A percentile compares a stretch with the other conserved stretches of the same genome.
Evolutionary conservation across 1,140 invertebrate genomes (phyloP).

Genomic region (Asbolus verrucosus): DNA sequence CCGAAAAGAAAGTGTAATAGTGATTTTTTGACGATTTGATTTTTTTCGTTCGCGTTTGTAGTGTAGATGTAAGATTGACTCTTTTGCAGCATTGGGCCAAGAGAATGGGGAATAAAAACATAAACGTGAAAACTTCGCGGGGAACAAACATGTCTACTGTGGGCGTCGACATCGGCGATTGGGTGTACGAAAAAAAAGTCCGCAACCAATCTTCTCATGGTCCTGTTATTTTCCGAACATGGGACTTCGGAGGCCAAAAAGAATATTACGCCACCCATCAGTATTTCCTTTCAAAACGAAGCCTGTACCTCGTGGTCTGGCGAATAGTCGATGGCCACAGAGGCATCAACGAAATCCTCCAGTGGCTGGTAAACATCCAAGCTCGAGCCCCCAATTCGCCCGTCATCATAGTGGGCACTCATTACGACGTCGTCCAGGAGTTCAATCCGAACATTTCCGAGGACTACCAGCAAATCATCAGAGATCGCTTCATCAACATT

Average conservation of each 20-base stretch:
- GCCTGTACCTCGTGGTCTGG: conserved; percentile 97
- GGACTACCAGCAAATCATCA: conserved; percentile 88
- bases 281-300: conserved; percentile 96
- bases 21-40: no score
- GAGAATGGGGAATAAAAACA: conserved; percentile 90
- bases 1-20: no score
- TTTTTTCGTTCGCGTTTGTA: no score
- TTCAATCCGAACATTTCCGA: conserved; percentile 81
- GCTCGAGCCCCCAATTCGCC: conserved; percentile 94
- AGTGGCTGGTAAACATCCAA: conserved; percentile 97
- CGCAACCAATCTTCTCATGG: conserved; percentile 77
- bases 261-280: conserved; percentile 99
- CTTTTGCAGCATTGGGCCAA: conserved; percentile 88
- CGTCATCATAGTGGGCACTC: conserved; percentile 94
- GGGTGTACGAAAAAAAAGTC: conserved; percentile 89
- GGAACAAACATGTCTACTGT: conserved; percentile 93
- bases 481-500: conserved; percentile 91
- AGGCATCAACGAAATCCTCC: conserved; percentile 90
- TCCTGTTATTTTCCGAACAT: conserved; percentile 95
- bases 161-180: conserved; percentile 96
- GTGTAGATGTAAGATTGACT: no score
- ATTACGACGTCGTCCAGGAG: conserved; percentile 90
- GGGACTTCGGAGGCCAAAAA: conserved; percentile 99
- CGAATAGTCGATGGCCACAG: conserved; percentile 92
- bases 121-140: conserved; percentile 79